These are phyloP conservation scores for Dissostichus mawsoni DNA, from an alignment of 2,113 vertebrate species.

Conservation along the genomic window DNA sequence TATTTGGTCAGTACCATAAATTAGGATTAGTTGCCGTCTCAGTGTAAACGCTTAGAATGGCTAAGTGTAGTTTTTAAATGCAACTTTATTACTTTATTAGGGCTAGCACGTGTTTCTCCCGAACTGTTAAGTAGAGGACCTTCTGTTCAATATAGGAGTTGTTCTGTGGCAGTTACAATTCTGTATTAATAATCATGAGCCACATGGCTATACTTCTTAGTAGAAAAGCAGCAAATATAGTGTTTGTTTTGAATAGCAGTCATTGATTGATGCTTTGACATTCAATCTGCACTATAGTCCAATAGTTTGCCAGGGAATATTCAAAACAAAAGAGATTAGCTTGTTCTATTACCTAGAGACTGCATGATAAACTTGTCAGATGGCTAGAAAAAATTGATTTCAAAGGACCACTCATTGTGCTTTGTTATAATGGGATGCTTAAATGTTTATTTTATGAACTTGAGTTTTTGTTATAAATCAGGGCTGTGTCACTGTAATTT, in stretches of 20 bases:
- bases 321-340: background rate
- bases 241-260: background rate
- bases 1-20: no score
- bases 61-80: no score
- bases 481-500: constrained; percentile 6
- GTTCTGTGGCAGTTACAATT: no score
- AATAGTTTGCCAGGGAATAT: background rate
- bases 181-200: no score
- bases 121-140: no score
- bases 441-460: constrained; percentile 28
- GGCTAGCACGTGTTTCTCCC: no score
- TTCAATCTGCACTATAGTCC: background rate
- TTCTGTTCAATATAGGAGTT: no score
- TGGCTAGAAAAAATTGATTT: background rate
- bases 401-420: constrained; percentile 13
- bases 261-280: background rate
- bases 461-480: constrained; percentile 23
- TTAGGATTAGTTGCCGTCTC: no score
- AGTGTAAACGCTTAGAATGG: no score
- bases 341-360: background rate
- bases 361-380: constrained; percentile 10
- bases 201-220: background rate
- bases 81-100: no score
- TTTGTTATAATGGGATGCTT: constrained; percentile 20
- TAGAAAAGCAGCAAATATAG: background rate